phyloP scores from a whole-genome alignment of 2,888 invertebrate species.

The Helobdella robusta region DNA sequence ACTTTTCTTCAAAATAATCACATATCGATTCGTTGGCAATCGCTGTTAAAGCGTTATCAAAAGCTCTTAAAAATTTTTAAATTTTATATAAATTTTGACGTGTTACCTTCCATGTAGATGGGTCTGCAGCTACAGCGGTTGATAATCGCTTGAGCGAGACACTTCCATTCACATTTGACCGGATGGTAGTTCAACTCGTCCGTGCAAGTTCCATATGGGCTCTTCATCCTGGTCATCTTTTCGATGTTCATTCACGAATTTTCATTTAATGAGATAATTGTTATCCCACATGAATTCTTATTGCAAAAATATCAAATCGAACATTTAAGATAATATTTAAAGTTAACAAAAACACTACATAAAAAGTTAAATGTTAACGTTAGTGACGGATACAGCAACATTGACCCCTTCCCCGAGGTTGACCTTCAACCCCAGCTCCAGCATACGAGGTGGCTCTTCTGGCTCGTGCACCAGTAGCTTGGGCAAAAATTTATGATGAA shows the following conservation, averaged over 20 bases:
- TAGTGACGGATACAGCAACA: neutral
- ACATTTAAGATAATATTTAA: neutral
- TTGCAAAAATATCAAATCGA: neutral
- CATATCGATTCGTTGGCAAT: slow-evolving; percentile 7
- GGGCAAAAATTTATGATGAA: too few relatives aligned
- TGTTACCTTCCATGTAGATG: neutral
- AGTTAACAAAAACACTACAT: too few relatives aligned
- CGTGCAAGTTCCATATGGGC: slow-evolving; percentile 18
- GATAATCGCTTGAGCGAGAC: neutral
- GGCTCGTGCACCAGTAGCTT: slow-evolving; percentile 16
- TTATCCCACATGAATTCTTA: neutral
- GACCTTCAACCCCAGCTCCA: neutral
- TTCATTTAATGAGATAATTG: neutral
- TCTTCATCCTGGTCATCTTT: neutral
- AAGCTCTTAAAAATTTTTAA: neutral
- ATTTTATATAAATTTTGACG: neutral
- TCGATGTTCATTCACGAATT: neutral
- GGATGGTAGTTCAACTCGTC: slow-evolving; percentile 9
- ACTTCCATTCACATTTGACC: slow-evolving; percentile 7
- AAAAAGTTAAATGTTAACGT: too few relatives aligned
- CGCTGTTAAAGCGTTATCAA: neutral
- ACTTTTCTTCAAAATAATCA: slow-evolving; percentile 15
- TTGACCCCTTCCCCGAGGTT: neutral
- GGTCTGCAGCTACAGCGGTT: slow-evolving; percentile 11
- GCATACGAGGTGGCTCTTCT: neutral